Conservation (phyloP, 2,888 invertebrate genomes). For the Pseudococcus jackbeardsleyi region DNA sequence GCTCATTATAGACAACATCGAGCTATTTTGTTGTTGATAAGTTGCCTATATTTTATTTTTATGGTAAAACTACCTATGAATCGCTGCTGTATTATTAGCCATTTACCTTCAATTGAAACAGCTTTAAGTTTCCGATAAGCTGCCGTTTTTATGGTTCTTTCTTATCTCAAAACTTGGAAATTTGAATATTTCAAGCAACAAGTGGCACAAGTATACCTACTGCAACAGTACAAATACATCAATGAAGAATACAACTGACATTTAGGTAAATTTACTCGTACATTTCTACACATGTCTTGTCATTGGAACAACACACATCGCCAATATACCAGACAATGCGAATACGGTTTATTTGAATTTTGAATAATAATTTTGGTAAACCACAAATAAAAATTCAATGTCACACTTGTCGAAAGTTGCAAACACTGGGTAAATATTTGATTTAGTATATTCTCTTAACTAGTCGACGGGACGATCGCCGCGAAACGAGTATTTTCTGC, state of each 20-base stretch:
- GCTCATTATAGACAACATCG: neutral
- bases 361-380: slow-evolving; percentile 23
- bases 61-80: neutral
- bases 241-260: neutral
- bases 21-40: neutral
- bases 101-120: neutral
- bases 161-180: neutral
- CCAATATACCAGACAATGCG: neutral
- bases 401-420: slow-evolving; percentile 35
- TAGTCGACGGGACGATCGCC: slow-evolving; percentile 31
- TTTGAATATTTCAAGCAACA: neutral
- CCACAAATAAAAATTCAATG: slow-evolving; percentile 34
- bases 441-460: neutral
- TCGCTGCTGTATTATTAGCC: no score
- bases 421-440: slow-evolving; percentile 39
- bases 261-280: neutral
- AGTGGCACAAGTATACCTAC: neutral
- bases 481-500: slow-evolving; percentile 39
- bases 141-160: neutral
- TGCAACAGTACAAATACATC: neutral
- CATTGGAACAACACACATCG: neutral
- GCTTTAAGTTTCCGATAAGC: neutral
- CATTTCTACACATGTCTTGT: neutral
- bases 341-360: slow-evolving; percentile 1
- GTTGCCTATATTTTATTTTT: neutral